These are phyloP conservation scores for Drosophila eugracilis DNA, from an alignment of 1,140 invertebrate species.

Conservation along the genomic window DNA sequence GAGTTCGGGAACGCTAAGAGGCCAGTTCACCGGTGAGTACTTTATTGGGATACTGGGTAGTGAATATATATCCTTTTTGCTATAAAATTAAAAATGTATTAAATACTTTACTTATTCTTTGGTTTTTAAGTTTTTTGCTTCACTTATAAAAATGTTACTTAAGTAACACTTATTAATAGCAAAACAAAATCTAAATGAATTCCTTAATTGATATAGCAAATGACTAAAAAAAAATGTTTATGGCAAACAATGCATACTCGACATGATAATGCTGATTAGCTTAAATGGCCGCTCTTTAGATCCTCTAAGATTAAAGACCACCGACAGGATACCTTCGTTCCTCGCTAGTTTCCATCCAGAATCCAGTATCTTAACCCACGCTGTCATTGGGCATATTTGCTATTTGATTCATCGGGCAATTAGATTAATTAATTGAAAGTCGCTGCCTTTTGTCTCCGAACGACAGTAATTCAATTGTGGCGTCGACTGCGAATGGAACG, in stretches of 20 bases:
- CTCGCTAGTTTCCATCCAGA: not conserved
- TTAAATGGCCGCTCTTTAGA: not conserved
- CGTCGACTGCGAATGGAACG: slow-evolving; percentile 31
- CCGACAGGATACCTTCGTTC: slow-evolving; percentile 17
- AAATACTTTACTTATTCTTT: too few species aligned
- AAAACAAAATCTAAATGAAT: too few species aligned
- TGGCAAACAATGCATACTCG: too few species aligned
- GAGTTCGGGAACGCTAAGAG: slow-evolving; percentile 65
- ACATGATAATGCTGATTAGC: not conserved
- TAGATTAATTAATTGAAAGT: slow-evolving; percentile 69
- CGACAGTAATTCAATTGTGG: slow-evolving; percentile 43
- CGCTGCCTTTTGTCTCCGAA: slow-evolving; percentile 31
- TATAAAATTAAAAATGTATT: too few species aligned
- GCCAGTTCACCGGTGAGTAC: slow-evolving; percentile 64
- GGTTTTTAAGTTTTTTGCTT: too few species aligned
- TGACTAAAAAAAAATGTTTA: too few species aligned
- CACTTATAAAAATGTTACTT: too few species aligned
- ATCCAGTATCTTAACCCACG: not conserved
- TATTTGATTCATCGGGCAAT: slow-evolving; percentile 54
- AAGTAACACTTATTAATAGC: too few species aligned
- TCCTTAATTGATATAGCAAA: too few species aligned
- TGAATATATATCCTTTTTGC: too few species aligned
- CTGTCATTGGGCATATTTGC: slow-evolving; percentile 3
- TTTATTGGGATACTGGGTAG: not conserved
- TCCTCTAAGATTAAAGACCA: not conserved